Base-by-base conservation (phyloP, 2,113 vertebrate species). In the Corythaeola cristata region DNA sequence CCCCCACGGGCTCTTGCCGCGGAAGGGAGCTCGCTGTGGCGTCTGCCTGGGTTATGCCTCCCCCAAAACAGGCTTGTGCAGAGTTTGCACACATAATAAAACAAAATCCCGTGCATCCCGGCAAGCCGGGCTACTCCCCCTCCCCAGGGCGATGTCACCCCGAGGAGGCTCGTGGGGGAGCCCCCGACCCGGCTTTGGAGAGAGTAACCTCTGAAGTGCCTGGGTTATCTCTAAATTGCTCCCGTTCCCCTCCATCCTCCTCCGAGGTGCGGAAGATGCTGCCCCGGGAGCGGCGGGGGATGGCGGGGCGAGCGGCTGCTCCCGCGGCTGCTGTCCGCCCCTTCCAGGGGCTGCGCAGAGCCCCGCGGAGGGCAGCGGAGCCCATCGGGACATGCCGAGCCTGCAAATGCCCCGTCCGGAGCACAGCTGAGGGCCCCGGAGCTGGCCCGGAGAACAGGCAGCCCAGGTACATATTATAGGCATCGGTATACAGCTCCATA, bases 11-110 rank as follows among this genome's bases (percentile, higher is more conserved):
- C 13, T 78, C 24, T 28, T 7, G 53, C 56, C 16, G 33, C 39
- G 16, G 78, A 13, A 33, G 53, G 59, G 75, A 44, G 45, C 11
- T 37, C 35, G 6, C 75, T 6, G 69, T 41, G 69, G 89, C 74
- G n/a, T 9, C 33, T 47, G 84, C 33, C 11, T 16, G 45, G 37
- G n/a, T 39, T 50, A 1, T 68, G 21, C 45, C 64, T 49, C 45
- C 89, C 44, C 45, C 16, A 39, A 56, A 6, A 10, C n/a, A 26
- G 39, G 15, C 19, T 66, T 32, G 67, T 20, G 28, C 44, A 17
- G 30, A 33, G 5, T 44, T 66, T 8, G 58, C 58, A 2, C 39
- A 0, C 0, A 6, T 0, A 35, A 69, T 7, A 56, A 19, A 62
- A 16, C 39, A 45, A 68, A 79, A 26, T 39, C 14, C 53, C 6